These are phyloP conservation scores for Hydrolagus colliei DNA, from an alignment of 2,797 vertebrate species.

Conservation along the genomic window DNA sequence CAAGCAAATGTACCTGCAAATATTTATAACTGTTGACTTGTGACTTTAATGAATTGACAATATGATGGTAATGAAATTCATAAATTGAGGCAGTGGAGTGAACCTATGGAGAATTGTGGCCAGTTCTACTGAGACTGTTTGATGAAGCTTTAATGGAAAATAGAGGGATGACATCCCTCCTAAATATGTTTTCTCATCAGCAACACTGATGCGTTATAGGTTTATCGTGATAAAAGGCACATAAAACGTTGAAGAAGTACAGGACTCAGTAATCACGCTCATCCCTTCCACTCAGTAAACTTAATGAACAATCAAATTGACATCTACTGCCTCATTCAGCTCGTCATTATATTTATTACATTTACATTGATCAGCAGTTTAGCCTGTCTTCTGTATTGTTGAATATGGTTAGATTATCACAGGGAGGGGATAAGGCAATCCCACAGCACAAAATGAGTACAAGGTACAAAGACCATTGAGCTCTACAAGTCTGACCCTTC, in stretches of 20 bases:
- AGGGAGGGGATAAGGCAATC: background rate
- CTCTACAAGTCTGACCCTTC: background rate
- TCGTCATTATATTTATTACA: background rate
- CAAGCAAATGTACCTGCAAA: no score
- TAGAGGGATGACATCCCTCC: background rate
- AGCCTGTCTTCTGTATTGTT: background rate
- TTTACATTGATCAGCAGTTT: background rate
- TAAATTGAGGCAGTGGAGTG: no score
- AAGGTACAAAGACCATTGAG: background rate
- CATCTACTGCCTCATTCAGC: conserved; percentile 1
- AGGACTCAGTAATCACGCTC: background rate
- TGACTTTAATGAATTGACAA: background rate
- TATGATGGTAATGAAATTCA: background rate
- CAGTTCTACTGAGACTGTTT: background rate
- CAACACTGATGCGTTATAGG: background rate
- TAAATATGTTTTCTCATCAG: conserved; percentile 9
- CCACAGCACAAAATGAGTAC: background rate
- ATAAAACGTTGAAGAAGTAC: background rate
- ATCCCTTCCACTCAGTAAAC: background rate
- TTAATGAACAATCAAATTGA: conserved; percentile 14
- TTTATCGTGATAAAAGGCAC: conserved; percentile 6
- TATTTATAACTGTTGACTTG: background rate
- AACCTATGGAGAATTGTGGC: no score
- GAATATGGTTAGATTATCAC: background rate
- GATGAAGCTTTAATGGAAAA: background rate